These are phyloP conservation scores for Oikopleura dioica DNA, from an alignment of 23 tunicate genomes.

Conservation along the genomic window DNA sequence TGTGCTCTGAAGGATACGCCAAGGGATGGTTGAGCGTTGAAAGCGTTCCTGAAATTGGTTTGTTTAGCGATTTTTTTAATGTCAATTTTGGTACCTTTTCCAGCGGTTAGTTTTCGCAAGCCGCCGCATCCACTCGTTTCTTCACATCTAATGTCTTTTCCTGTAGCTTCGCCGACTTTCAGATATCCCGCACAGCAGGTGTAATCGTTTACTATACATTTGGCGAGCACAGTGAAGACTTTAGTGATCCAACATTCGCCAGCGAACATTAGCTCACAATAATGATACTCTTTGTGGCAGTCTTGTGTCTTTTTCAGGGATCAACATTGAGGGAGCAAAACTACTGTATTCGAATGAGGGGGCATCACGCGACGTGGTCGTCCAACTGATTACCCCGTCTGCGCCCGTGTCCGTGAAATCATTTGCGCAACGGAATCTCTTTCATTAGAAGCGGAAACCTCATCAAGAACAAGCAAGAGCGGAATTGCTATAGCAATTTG, in stretches of 20 bases:
- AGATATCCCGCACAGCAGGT: not conserved
- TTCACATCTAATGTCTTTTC: not conserved
- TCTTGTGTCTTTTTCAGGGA: not conserved
- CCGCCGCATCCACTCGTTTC: not conserved
- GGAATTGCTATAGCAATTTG: too few relatives aligned
- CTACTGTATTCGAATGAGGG: too few relatives aligned
- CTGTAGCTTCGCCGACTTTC: not conserved
- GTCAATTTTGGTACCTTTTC: not conserved
- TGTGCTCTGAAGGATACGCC: not conserved
- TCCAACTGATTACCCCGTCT: too few relatives aligned
- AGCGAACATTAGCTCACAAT: not conserved
- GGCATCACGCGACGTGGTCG: too few relatives aligned
- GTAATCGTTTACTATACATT: not conserved
- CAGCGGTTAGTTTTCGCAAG: not conserved
- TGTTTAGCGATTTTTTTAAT: not conserved
- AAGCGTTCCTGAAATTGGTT: not conserved
- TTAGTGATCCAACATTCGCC: slow-evolving; percentile 13
- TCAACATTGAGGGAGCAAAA: not conserved
- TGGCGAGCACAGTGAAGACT: not conserved
- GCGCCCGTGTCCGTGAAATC: too few relatives aligned
- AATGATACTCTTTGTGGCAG: slow-evolving; percentile 6
- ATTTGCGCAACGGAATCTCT: too few relatives aligned
- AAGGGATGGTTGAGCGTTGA: not conserved
- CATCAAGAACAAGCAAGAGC: too few relatives aligned
- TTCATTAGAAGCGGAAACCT: too few relatives aligned